Conservation (phyloP, 1,140 invertebrate species). For the Drosophila persimilis region DNA sequence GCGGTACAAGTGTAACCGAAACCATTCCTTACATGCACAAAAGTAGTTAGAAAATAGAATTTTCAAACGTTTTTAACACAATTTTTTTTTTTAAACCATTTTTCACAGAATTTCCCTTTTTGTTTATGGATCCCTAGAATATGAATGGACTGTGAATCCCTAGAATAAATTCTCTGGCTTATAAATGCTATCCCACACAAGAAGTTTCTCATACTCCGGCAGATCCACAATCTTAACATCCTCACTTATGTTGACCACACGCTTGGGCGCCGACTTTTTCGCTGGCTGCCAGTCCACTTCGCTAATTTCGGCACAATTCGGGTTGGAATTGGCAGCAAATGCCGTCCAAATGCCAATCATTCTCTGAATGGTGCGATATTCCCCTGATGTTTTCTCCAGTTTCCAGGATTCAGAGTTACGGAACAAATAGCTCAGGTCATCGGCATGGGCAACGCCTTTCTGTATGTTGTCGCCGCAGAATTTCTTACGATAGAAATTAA, state of each 20-base stretch:
- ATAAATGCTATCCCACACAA: slow-evolving; percentile 82
- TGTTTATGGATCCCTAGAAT: too few species aligned
- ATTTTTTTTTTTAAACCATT: too few species aligned
- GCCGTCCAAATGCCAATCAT: slow-evolving; percentile 82
- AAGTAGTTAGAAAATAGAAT: too few species aligned
- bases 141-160: too few species aligned
- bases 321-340: slow-evolving; percentile 81
- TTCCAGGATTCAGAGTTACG: slow-evolving; percentile 82
- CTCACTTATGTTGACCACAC: slow-evolving; percentile 81
- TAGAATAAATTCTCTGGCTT: slow-evolving; percentile 33
- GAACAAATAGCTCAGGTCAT: slow-evolving; percentile 87
- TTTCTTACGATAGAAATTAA: slow-evolving; percentile 74
- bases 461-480: slow-evolving; percentile 68
- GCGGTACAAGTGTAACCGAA: too few species aligned
- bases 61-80: not conserved
- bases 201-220: slow-evolving; percentile 82
- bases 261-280: slow-evolving; percentile 39
- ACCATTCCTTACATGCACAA: too few species aligned
- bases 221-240: slow-evolving; percentile 73
- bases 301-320: slow-evolving; percentile 59
- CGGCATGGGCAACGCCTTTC: slow-evolving; percentile 85
- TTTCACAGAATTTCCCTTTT: too few species aligned
- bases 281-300: slow-evolving; percentile 67
- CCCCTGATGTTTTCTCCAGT: slow-evolving; percentile 63
- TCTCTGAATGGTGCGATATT: slow-evolving; percentile 77